Evolutionary conservation across 2,888 invertebrate genomes (phyloP).

Genomic region (Cryptus armator): DNA sequence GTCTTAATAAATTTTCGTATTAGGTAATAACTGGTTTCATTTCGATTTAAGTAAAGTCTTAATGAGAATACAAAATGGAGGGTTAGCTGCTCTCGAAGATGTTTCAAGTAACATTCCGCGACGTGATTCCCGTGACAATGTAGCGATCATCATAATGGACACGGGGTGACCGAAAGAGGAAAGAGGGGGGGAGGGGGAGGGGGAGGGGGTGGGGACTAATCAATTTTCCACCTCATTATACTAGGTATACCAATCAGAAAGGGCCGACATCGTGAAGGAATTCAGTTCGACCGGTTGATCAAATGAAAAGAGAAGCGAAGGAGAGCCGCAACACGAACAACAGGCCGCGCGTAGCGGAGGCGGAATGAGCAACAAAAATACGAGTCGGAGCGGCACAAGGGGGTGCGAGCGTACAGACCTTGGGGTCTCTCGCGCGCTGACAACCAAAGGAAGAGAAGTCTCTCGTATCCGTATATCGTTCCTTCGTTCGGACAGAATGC

Average conservation of each 20-base stretch:
- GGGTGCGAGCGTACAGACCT: slow-evolving; percentile 19
- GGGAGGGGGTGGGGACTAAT: background rate
- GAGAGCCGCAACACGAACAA: background rate
- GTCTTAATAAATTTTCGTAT: slow-evolving; percentile 3
- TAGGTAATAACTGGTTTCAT: slow-evolving; percentile 12
- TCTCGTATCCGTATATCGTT: background rate
- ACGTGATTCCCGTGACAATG: slow-evolving; percentile 18
- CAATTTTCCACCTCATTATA: slow-evolving; percentile 29
- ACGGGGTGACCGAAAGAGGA: background rate
- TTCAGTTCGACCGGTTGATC: slow-evolving; percentile 31
- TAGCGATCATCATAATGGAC: background rate
- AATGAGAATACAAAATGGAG: background rate
- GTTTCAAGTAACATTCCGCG: slow-evolving; percentile 3
- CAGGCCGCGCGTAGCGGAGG: slow-evolving; percentile 43
- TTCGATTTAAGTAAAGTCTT: background rate
- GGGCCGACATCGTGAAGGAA: slow-evolving; percentile 15
- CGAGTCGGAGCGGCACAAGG: background rate
- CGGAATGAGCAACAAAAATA: slow-evolving; percentile 49
- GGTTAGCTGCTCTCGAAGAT: background rate
- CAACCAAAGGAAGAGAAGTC: slow-evolving; percentile 31
- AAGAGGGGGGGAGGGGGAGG: background rate
- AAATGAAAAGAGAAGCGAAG: slow-evolving; percentile 43
- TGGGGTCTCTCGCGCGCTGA: slow-evolving; percentile 21
- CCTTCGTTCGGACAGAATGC: background rate
- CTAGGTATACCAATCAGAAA: background rate